A percentile compares a stretch with the other conserved stretches of the same genome.
These are phyloP conservation scores for Noctua fimbriata DNA, from an alignment of 2,888 invertebrate species.

Conservation along the genomic window DNA sequence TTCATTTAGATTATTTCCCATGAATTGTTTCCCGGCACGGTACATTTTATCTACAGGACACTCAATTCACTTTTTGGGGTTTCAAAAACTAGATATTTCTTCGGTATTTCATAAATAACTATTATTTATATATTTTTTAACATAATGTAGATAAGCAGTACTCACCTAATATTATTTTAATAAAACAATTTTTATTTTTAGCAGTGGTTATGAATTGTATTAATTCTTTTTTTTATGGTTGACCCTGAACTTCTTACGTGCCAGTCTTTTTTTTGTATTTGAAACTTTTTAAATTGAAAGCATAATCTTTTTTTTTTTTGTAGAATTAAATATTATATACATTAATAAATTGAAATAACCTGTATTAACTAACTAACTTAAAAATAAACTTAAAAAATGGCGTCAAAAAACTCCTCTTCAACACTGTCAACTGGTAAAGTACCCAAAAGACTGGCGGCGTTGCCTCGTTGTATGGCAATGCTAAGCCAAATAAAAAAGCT, in stretches of 20 bases:
- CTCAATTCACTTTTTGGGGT: conserved; percentile 30
- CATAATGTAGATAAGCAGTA: background rate
- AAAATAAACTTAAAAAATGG: too few relatives aligned
- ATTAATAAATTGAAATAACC: too few relatives aligned
- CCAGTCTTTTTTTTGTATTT: background rate
- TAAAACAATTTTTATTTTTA: background rate
- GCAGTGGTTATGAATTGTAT: too few relatives aligned
- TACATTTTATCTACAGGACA: conserved; percentile 39
- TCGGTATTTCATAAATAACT: background rate
- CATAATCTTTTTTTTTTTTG: too few relatives aligned
- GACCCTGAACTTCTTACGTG: background rate
- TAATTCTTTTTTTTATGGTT: conserved; percentile 3
- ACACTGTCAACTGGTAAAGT: too few relatives aligned
- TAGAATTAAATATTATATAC: too few relatives aligned
- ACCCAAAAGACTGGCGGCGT: too few relatives aligned
- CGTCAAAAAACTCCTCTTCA: too few relatives aligned
- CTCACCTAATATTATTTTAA: background rate
- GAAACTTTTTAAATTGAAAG: background rate
- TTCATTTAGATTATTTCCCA: conserved; percentile 68
- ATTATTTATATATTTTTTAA: background rate
- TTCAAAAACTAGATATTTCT: background rate
- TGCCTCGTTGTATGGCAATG: too few relatives aligned
- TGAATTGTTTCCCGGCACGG: conserved; percentile 58
- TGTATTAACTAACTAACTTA: too few relatives aligned
- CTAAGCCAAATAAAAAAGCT: too few relatives aligned